Evolutionary conservation across 2,797 vertebrate species (phyloP).

Genomic region (Artibeus jamaicensis): DNA sequence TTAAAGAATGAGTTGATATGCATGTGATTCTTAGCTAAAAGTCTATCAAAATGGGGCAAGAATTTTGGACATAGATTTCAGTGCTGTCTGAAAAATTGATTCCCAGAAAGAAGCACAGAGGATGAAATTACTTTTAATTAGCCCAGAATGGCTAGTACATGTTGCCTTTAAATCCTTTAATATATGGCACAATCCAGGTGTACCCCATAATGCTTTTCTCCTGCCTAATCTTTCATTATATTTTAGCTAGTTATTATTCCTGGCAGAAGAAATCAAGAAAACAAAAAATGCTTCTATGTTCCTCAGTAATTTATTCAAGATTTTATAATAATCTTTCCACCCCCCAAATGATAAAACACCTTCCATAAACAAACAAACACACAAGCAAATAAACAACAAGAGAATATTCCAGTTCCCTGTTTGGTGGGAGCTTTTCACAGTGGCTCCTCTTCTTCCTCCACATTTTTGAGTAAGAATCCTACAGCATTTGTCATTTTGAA

Average conservation of each 20-base stretch:
- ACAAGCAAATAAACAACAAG: not conserved
- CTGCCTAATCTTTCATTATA: not conserved
- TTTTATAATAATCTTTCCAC: not conserved
- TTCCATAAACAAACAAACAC: not conserved
- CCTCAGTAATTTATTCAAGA: slow-evolving; percentile 43
- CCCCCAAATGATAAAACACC: not conserved
- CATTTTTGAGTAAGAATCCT: slow-evolving; percentile 26
- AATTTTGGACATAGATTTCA: slow-evolving; percentile 2
- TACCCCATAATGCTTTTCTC: not conserved
- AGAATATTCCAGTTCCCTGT: not conserved
- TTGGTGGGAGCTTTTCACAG: not conserved
- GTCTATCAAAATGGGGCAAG: not conserved
- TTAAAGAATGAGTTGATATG: not conserved
- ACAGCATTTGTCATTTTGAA: slow-evolving; percentile 44
- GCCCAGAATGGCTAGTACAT: not conserved
- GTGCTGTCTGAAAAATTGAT: not conserved
- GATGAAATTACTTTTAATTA: slow-evolving; percentile 43
- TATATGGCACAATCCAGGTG: not conserved
- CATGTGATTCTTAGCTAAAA: not conserved
- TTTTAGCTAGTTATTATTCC: slow-evolving; percentile 40
- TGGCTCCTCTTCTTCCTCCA: not conserved
- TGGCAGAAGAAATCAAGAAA: slow-evolving; percentile 31
- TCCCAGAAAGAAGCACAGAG: not conserved
- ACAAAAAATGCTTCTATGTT: slow-evolving; percentile 32
- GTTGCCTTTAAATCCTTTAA: not conserved